Percentiles rank a stretch among this genome's conserved stretches.
Conservation (phyloP, 2,113 vertebrate genomes). For the Reinhardtius hippoglossoides region DNA sequence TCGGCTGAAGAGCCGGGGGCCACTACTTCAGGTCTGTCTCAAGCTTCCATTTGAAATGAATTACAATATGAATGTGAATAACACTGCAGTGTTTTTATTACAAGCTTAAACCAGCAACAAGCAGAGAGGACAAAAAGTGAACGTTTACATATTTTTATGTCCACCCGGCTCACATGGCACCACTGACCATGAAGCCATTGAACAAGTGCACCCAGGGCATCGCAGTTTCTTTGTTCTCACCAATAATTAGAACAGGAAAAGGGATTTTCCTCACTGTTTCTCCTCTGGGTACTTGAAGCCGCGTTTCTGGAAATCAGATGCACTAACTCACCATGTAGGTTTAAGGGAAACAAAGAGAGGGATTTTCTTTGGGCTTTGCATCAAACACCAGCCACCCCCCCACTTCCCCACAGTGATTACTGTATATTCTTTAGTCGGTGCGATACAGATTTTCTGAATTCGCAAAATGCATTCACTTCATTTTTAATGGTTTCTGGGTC, state of each 20-base stretch:
- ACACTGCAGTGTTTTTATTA: not conserved
- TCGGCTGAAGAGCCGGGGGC: too few relatives aligned
- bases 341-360: not conserved
- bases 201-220: not conserved
- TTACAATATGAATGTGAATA: not conserved
- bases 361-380: not conserved
- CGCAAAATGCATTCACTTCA: not conserved
- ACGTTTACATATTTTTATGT: not conserved
- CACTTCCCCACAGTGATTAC: not conserved
- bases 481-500: not conserved
- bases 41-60: not conserved
- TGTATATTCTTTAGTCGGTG: not conserved
- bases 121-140: not conserved
- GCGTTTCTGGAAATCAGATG: not conserved
- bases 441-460: not conserved
- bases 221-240: not conserved
- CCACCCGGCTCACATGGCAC: not conserved
- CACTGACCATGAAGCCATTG: conserved; percentile 1
- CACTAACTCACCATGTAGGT: not conserved
- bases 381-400: not conserved
- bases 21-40: not conserved
- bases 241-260: not conserved
- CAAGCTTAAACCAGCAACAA: not conserved
- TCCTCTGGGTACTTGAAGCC: not conserved
- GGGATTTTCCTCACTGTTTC: not conserved